Percentiles rank a stretch among this genome's conserved stretches.
Conservation (phyloP, 1,140 invertebrate genomes). For the Gyrodactylus bullatarudis region DNA sequence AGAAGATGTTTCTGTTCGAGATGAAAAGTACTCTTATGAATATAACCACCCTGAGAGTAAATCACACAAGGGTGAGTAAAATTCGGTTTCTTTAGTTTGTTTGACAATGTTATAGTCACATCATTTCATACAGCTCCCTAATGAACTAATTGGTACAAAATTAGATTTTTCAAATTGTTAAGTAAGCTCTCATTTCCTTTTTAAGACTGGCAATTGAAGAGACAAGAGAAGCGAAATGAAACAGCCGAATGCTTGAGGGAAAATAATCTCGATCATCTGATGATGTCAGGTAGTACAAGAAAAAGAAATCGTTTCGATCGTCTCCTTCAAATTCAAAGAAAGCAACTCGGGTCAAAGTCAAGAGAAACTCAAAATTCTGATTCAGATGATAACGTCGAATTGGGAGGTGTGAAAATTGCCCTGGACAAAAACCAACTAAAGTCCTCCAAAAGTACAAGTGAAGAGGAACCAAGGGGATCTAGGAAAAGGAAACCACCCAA, state of each 20-base stretch:
- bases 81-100: no score
- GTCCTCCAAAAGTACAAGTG: neutral
- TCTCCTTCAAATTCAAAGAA: neutral
- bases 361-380: neutral
- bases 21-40: neutral
- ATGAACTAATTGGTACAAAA: no score
- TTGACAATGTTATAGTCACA: no score
- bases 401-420: neutral
- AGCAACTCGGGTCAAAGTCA: neutral
- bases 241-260: neutral
- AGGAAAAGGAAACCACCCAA: neutral
- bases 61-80: neutral
- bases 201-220: neutral
- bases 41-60: neutral
- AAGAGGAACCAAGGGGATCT: neutral
- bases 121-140: no score
- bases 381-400: neutral
- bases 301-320: neutral
- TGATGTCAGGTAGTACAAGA: neutral
- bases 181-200: no score
- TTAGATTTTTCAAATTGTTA: no score
- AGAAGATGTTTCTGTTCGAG: neutral
- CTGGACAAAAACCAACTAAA: neutral
- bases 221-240: neutral
- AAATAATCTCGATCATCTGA: neutral